A percentile compares a stretch with the other conserved stretches of the same genome.
phyloP scores from a whole-genome alignment of 1,140 invertebrate species.

The Cotesia vestalis region DNA sequence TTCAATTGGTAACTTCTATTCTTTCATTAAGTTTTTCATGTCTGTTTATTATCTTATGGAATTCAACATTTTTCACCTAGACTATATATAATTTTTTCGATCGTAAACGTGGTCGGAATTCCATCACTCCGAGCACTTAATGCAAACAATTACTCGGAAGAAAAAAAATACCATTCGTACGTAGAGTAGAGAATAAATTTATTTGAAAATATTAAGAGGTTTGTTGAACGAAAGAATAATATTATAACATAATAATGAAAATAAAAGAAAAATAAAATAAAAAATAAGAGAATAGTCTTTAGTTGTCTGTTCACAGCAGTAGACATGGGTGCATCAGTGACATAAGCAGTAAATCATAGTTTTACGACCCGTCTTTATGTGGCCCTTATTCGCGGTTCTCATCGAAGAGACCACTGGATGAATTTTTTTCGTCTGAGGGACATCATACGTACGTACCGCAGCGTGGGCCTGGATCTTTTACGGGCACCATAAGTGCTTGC shows the following conservation, averaged over 20 bases:
- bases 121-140: no score
- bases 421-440: constrained; percentile 29
- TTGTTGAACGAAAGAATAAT: background rate
- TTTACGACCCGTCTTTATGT: constrained; percentile 60
- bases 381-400: constrained; percentile 56
- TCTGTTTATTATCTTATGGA: background rate
- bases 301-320: constrained; percentile 15
- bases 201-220: background rate
- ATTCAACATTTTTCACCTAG: no score
- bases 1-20: background rate
- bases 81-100: no score
- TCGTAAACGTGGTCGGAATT: no score
- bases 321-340: constrained; percentile 54
- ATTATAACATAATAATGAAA: background rate
- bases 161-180: no score
- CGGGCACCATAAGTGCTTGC: constrained; percentile 49
- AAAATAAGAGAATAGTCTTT: constrained; percentile 30
- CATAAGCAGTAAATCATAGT: constrained; percentile 62
- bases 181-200: no score
- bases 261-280: constrained; percentile 21
- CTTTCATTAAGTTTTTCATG: constrained; percentile 5
- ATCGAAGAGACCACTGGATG: constrained; percentile 42
- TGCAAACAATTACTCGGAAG: no score
- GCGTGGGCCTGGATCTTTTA: constrained; percentile 53
- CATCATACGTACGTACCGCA: constrained; percentile 19